Evolutionary conservation across 2,113 vertebrate species (phyloP), one percentile per base, ranked within the genome.

Genomic region (Artemisiospiza belli): DNA sequence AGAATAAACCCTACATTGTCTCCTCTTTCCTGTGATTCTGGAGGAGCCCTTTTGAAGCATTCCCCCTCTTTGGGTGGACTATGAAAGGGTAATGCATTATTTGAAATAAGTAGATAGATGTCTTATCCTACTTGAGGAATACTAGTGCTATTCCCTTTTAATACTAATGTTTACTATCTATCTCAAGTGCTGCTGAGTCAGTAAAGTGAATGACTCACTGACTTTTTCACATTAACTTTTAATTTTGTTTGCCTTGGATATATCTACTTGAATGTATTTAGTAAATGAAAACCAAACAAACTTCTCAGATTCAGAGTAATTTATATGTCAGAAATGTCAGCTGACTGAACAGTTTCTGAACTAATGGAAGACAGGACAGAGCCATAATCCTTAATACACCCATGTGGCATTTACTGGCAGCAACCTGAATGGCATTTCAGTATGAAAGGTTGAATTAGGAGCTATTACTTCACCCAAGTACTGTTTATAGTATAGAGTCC

Each of bases 361-460:
- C 11, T 63, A 89, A 69, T 27, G 49, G 35, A 87, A 43, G n/a
- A 84, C 12, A 83, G 15, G 57, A 44, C 21, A 59, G 25, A 44
- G 44, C 28, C 46, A 41, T 28, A 77, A 77, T 57, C 27, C 28
- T 57, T 62, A 66, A 83, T 27, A 49, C 6, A 52, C 10, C 51
- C 25, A 30, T 15, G 16, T 74, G 66, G 12, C 22, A 46, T 57
- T 88, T 92, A 63, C n/a, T 70, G 44, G 57, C 28, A 67, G 10
- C 1, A 12, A 49, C 27, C 61, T 89, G 87, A 80, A 20, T 33
- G 46, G 16, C 43, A 51, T 16, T 79, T 92, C 41, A 55, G 17
- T 37, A 41, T 64, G 49, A 81, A 83, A 92, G 9, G 37, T 75
- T 69, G 78, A 74, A 63, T 90, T 91, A 86, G 72, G 43, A 94